Percentiles rank a stretch among this genome's conserved stretches.
Evolutionary conservation across 2,113 vertebrate genomes (phyloP).

Genomic region (Camelus bactrianus): DNA sequence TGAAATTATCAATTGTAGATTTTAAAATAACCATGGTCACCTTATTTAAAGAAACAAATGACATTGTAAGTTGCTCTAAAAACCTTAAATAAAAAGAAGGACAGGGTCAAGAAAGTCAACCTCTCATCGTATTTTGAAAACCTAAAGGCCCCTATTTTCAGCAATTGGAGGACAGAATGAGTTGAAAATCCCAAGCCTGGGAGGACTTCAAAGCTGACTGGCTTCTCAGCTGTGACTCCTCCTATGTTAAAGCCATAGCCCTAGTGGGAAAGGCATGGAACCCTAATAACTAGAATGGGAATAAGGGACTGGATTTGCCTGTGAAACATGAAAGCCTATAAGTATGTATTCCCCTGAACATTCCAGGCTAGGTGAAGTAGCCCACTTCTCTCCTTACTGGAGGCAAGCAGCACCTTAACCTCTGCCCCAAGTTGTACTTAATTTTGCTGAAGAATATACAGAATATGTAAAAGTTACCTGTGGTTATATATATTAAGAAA

Average conservation of each 20-base stretch:
- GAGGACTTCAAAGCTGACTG: background rate
- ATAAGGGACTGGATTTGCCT: background rate
- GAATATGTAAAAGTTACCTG: background rate
- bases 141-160: background rate
- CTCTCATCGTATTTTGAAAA: background rate
- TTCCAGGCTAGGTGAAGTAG: background rate
- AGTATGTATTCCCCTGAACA: background rate
- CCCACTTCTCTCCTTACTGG: background rate
- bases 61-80: background rate
- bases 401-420: background rate
- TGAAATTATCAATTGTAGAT: background rate
- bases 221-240: background rate
- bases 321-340: background rate
- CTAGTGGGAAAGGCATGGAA: no score
- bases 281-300: background rate
- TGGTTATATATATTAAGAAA: background rate
- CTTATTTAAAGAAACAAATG: background rate
- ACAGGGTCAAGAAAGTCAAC: background rate
- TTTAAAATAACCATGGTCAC: background rate
- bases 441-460: background rate
- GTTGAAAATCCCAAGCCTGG: background rate
- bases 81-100: background rate
- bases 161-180: background rate
- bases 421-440: background rate
- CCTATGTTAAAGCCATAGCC: background rate